Evolutionary conservation across 2,797 vertebrate genomes (phyloP).

Genomic region (Columba guinea): DNA sequence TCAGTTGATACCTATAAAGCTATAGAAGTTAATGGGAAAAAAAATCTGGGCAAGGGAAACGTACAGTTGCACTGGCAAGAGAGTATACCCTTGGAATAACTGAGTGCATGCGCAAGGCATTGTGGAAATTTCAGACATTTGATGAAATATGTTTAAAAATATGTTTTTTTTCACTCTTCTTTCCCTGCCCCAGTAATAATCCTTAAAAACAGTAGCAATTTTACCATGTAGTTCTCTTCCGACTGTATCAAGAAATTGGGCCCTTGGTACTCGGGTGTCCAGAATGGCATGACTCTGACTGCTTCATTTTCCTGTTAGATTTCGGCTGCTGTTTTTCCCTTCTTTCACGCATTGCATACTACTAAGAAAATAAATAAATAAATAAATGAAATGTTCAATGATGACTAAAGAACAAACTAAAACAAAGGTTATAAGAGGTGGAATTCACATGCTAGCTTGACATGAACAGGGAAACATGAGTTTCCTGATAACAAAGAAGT

Average conservation of each 20-base stretch:
- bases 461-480: background rate
- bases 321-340: background rate
- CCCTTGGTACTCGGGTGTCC: background rate
- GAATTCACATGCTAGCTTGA: background rate
- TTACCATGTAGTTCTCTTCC: background rate
- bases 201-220: background rate
- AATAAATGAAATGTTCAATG: background rate
- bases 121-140: background rate
- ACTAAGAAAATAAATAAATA: background rate
- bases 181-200: background rate
- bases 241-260: background rate
- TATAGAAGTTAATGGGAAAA: background rate
- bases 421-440: background rate
- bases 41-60: background rate
- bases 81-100: background rate
- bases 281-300: background rate
- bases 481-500: background rate
- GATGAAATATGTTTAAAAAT: background rate
- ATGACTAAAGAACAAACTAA: background rate
- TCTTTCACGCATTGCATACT: background rate
- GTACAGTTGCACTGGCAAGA: background rate
- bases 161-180: rapidly evolving
- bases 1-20: background rate
- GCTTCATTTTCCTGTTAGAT: background rate
- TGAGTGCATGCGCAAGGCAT: background rate